Evolutionary conservation across 2,888 invertebrate genomes (phyloP), one percentile per base, ranked within the genome.

Genomic region (Athrips mouffetella): DNA sequence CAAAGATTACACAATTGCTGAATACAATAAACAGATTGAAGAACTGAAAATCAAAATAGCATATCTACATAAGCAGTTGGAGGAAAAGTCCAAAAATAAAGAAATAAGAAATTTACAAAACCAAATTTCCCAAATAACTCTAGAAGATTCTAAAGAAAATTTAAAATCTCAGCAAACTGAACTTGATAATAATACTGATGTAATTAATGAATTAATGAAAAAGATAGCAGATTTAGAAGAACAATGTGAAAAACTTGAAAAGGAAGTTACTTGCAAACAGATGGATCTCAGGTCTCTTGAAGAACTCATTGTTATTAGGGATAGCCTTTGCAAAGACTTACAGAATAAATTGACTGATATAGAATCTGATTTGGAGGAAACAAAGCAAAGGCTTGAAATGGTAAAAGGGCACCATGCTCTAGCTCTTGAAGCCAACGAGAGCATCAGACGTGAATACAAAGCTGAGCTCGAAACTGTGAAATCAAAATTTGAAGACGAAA

Each of bases 341-440:
- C 88, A 88, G 59, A 72, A 79, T 20, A 88, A 88, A 68, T 63
- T 88, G 15, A 79, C 78, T 30, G 68, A 69, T 52, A 68, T 72
- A 45, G 86, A 86, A 67, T 67, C 62, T 44, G 63, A 65, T 42
- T 57, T 87, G 15, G 81, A 82, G 41, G 85, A 88, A 70, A 79
- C 80, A n/a, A 70, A 65, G 35, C 82, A 87, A 60, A 74, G 86
- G 50, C 69, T 88, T 30, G 87, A 88, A 69, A 84, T 89, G 84
- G 87, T 89, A 1, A 88, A 89, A 65, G 84, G 86, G 1, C 89
- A 89, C 57, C 89, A 89, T 71, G 79, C 81, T 31, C 65, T 89
- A 51, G 89, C 89, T 21, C 52, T 89, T 52, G 87, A 89, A 63
- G 89, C 89, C 3, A 89, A 89, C 67, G 89, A 89, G 60, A 89